Evolutionary conservation across 2,797 vertebrate genomes (phyloP), one percentile per base, ranked within the genome.

Genomic region (Gila robusta): DNA sequence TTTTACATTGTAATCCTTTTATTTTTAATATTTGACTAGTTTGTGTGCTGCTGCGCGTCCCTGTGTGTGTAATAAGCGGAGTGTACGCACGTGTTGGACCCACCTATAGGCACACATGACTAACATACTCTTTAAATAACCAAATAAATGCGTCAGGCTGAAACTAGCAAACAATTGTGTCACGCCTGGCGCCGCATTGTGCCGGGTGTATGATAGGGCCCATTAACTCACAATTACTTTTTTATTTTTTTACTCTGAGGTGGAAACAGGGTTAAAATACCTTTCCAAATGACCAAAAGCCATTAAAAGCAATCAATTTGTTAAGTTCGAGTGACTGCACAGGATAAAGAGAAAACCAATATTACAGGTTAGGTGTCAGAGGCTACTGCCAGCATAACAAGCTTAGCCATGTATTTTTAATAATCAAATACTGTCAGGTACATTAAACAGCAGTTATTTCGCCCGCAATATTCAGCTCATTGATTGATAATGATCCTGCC

Each of bases 261-360:
- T 12, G 14, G 7, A 41, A 62, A 78, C 23, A 10, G 39, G 41
- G 5, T 32, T 81, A 17, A 17, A 49, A 49, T 14, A 23, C 28
- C 56, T 76, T 76, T 83, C 28, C 16, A 66, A 76, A 83, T 67
- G 41, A 17, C 59, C 44, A 83, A n/a, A 59, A 37, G 37, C 16
- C 28, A 77, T 69, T 28, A 39, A 69, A 67, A 49, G 32, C 21
- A 39, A 77, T 69, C 7, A 39, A 26, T 69, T 26, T 84, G 32
- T 67, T 14, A 54, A 21, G 26, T 39, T 23, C 32, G 26, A 76
- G 44, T n/a, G 16, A 64, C 41, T 39, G 72, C 23, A 39, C 44
- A 54, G 21, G 2, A 47, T 12, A 47, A 67, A 80, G 59, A 77
- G 28, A 84, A 64, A 84, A 52, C 44, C 32, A 84, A 23, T 21